Evolutionary conservation across 2,113 vertebrate genomes (phyloP).

Genomic region (Redunca redunca): DNA sequence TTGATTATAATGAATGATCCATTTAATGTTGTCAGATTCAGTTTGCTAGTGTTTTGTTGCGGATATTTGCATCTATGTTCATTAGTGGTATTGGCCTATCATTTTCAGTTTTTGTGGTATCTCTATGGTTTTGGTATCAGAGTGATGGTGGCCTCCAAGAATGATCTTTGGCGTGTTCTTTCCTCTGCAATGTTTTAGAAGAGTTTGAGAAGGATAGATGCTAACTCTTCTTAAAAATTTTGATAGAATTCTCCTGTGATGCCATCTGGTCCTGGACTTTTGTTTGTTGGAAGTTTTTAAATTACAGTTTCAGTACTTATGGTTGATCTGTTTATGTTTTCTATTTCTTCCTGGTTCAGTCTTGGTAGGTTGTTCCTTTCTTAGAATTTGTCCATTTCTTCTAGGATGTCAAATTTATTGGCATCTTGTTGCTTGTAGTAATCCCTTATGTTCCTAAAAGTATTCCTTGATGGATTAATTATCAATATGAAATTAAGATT

Average conservation of each 20-base stretch:
- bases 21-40: neutral
- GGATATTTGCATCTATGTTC: neutral
- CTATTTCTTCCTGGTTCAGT: neutral
- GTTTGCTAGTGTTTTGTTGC: neutral
- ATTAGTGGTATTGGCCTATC: neutral
- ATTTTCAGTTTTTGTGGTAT: neutral
- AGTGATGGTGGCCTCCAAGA: neutral
- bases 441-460: neutral
- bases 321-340: neutral
- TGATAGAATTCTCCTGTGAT: neutral
- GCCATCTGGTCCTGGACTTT: neutral
- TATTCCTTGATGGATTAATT: neutral
- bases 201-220: neutral
- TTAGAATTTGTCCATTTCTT: neutral
- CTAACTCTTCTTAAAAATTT: neutral
- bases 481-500: neutral
- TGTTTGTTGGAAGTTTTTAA: neutral
- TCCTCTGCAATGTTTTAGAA: neutral
- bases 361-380: neutral
- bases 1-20: neutral
- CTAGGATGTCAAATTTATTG: neutral
- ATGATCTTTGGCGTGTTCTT: neutral
- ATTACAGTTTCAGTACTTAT: neutral
- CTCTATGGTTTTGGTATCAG: neutral
- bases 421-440: neutral